Evolutionary conservation across 2,797 vertebrate species (phyloP).

Genomic region (Falco naumanni): DNA sequence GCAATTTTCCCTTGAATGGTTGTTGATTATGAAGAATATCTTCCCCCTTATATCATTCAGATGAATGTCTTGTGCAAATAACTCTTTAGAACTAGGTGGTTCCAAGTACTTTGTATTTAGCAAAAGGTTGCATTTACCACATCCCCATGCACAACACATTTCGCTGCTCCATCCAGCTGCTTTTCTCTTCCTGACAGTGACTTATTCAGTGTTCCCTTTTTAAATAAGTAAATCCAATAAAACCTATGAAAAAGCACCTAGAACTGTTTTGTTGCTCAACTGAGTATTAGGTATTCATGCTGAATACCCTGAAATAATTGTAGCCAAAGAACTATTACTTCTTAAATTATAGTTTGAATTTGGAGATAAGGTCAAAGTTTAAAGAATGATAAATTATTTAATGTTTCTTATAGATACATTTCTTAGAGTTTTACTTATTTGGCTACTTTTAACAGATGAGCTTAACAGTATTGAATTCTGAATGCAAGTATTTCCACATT

Average conservation of each 20-base stretch:
- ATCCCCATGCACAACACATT: conserved; percentile 8
- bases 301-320: background rate
- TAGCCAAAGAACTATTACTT: background rate
- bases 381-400: background rate
- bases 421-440: background rate
- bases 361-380: background rate
- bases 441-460: background rate
- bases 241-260: background rate
- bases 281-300: background rate
- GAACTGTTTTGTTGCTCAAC: background rate
- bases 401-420: background rate
- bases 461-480: background rate
- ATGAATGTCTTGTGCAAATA: conserved; percentile 53
- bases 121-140: conserved; percentile 38
- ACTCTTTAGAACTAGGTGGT: conserved; percentile 9
- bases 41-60: background rate
- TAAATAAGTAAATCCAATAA: background rate
- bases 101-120: conserved; percentile 15
- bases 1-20: conserved; percentile 68
- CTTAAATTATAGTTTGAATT: background rate
- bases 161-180: background rate
- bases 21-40: conserved; percentile 66
- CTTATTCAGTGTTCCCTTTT: background rate
- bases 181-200: background rate
- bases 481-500: background rate